A percentile compares a stretch with the other conserved stretches of the same genome.
phyloP scores from a whole-genome alignment of 2,797 vertebrate species.

The Myotis findleyi region DNA sequence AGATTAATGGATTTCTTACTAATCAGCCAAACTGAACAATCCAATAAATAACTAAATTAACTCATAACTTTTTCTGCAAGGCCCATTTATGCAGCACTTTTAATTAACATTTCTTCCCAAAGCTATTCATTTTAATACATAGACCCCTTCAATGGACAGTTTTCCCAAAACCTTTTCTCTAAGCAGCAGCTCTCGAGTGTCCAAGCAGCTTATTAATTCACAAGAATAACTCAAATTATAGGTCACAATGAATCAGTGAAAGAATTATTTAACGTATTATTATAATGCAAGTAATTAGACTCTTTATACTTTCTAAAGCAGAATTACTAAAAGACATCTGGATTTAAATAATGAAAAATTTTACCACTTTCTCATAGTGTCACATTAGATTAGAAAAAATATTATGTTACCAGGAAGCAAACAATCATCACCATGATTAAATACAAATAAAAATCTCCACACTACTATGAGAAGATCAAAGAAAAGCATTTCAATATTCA shows the following conservation, averaged over 20 bases:
- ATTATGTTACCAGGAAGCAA: constrained; percentile 19
- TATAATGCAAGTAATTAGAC: constrained; percentile 41
- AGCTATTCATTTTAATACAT: constrained; percentile 45
- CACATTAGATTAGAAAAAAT: constrained; percentile 30
- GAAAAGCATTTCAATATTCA: constrained; percentile 17
- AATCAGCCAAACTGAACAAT: not conserved
- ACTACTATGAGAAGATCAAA: constrained; percentile 20
- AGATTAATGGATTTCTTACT: not conserved
- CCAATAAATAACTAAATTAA: constrained; percentile 9
- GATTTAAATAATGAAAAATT: constrained; percentile 47
- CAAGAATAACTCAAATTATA: not conserved
- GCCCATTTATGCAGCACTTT: constrained; percentile 5
- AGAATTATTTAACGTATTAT: constrained; percentile 34
- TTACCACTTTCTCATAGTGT: constrained; percentile 11
- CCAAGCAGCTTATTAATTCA: constrained; percentile 19
- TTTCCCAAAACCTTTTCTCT: constrained; percentile 40
- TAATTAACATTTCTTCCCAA: constrained; percentile 68
- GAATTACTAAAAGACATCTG: constrained; percentile 34
- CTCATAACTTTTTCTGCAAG: not conserved
- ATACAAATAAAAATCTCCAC: constrained; percentile 51
- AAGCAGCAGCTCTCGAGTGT: not conserved
- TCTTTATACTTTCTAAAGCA: constrained; percentile 36
- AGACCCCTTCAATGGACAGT: not conserved
- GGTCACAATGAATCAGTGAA: not conserved
- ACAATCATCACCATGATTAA: constrained; percentile 37